A percentile compares a stretch with the other conserved stretches of the same genome.
Evolutionary conservation across 2,113 vertebrate genomes (phyloP).

Genomic region (Elgaria multicarinata): DNA sequence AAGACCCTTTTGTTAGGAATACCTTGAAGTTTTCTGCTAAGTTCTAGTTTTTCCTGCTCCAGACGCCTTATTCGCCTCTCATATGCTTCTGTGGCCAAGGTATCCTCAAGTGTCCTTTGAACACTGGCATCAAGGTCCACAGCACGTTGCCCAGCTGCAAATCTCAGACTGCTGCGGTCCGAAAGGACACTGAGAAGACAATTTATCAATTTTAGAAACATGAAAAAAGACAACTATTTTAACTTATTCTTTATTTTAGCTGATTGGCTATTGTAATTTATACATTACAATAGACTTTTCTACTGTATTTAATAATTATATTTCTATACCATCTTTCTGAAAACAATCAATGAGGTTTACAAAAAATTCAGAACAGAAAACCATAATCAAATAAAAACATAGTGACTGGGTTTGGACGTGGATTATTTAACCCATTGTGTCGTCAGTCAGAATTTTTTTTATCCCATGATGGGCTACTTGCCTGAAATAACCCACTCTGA

Average conservation of each 20-base stretch:
- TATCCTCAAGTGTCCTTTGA: constrained; percentile 91
- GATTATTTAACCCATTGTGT: too few relatives aligned
- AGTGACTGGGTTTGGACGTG: too few relatives aligned
- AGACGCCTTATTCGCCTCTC: constrained; percentile 94
- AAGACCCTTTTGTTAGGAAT: constrained; percentile 15
- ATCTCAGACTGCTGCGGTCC: constrained; percentile 90
- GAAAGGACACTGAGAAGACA: constrained; percentile 84
- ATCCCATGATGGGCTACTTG: too few relatives aligned
- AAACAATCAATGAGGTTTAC: too few relatives aligned
- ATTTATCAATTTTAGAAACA: background rate
- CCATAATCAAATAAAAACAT: background rate
- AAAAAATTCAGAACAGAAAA: too few relatives aligned
- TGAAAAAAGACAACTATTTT: background rate
- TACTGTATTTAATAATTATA: background rate
- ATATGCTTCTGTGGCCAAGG: constrained; percentile 94
- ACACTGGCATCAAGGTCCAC: constrained; percentile 85
- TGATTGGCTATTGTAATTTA: background rate
- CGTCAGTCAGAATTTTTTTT: too few relatives aligned
- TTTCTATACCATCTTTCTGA: too few relatives aligned
- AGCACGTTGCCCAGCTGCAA: constrained; percentile 78
- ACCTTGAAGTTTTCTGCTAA: constrained; percentile 97
- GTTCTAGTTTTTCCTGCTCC: constrained; percentile 96
- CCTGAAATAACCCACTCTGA: too few relatives aligned
- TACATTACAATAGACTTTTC: background rate
- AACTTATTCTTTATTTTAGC: background rate